Evolutionary conservation across 1,140 invertebrate species (phyloP), one percentile per base, ranked within the genome.

Genomic region (Hycleus cichorii): DNA sequence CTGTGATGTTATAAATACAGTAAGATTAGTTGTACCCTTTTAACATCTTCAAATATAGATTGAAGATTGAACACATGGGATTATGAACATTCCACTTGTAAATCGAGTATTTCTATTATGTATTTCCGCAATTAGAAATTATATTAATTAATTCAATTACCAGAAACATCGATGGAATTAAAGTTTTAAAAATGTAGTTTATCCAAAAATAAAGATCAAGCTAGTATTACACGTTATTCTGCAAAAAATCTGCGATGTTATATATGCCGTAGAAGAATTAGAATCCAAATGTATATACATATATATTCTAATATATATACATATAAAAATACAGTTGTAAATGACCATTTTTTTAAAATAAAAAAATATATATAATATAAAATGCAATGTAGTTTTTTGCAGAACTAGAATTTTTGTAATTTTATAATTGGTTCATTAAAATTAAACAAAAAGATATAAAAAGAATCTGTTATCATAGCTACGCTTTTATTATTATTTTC

Each of bases 391-490:
- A 59, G 58, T 59, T 49, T 59, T 59, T 47, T 55, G 51, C 51
- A 55, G 26, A 49, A 48, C 47, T 59, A 55, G 58, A 43, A 54
- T 53, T 59, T 59, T 59, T 59, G 52, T 59, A 59, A 59, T 59
- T 59, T 59, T 59, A 46, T 59, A 59, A 59, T 59, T 59, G 52
- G 51, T 59, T 59, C 47, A 46, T 43, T 39, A 38, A 49, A 47
- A 44, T 49, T 45, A 47, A 50, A 53, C 51, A 53, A 53, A 53
- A 32, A 32, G 32, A 32, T 5, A 32, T 32, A 3, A 32, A 5
- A 7, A 32, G 32, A 32, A 32, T 32, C 4, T 32, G 32, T 32
- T 32, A n/a, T 45, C 46, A 46, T 53, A 53, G 42, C 51, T 42
- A 46, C 27, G 51, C 51, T 53, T 53, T 52, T 43, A 53, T 53